A percentile compares a stretch with the other conserved stretches of the same genome.
Evolutionary conservation across 2,113 vertebrate species (phyloP).

Genomic region (Bubo blakistoni): DNA sequence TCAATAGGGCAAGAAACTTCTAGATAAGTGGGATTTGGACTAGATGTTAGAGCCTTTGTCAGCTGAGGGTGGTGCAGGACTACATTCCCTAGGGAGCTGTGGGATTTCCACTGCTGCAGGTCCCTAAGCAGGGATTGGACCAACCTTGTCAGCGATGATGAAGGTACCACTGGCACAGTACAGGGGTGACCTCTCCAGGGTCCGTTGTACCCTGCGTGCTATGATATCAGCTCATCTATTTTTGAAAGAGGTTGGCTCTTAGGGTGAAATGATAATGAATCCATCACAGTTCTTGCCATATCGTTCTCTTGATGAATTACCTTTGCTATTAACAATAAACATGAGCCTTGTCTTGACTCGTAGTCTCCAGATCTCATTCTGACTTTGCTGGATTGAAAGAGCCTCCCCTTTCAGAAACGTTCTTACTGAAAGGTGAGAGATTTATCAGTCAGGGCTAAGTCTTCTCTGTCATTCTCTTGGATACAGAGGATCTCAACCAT

Average conservation of each 20-base stretch:
- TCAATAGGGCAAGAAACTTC: not conserved
- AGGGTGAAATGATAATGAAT: not conserved
- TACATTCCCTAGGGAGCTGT: not conserved
- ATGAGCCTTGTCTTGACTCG: conserved; percentile 11
- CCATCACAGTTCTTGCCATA: not conserved
- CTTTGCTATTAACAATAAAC: conserved; percentile 25
- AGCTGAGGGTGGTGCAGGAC: not conserved
- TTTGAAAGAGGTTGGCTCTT: conserved; percentile 15
- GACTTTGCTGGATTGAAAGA: conserved; percentile 19
- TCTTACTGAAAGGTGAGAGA: not conserved
- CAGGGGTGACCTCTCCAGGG: not conserved
- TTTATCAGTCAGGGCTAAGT: not conserved
- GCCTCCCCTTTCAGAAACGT: not conserved
- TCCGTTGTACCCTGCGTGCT: not conserved
- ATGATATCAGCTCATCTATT: conserved; percentile 33
- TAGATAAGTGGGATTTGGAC: not conserved
- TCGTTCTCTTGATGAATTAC: conserved; percentile 30
- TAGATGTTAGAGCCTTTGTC: not conserved
- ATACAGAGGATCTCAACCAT: not conserved
- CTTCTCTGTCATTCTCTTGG: not conserved
- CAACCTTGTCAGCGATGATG: not conserved
- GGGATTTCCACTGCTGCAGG: not conserved
- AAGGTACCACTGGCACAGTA: not conserved
- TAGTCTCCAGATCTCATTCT: not conserved
- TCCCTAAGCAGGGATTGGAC: not conserved